Evolutionary conservation across 2,888 invertebrate genomes (phyloP).

Genomic region (Serripes groenlandicus): DNA sequence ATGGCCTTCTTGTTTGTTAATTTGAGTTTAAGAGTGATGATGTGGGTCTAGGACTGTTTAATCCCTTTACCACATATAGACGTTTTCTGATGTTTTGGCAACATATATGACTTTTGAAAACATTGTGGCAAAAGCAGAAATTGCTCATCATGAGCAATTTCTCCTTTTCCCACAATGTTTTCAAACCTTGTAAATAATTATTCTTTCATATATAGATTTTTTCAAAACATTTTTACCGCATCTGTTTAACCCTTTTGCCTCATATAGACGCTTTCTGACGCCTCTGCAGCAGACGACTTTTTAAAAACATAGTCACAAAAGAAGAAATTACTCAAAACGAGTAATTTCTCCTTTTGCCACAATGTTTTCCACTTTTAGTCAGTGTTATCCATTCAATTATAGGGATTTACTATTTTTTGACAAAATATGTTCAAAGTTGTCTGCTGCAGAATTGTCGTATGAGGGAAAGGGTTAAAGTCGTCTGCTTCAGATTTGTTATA

Average conservation of each 20-base stretch:
- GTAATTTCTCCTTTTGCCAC: no score
- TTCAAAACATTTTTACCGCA: not conserved
- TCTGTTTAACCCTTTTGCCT: not conserved
- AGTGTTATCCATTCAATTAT: no score
- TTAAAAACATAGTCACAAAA: no score
- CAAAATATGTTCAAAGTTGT: no score
- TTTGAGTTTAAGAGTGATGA: no score
- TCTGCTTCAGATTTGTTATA: not conserved
- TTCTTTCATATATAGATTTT: not conserved
- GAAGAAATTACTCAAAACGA: no score
- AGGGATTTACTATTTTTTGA: no score
- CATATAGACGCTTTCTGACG: not conserved
- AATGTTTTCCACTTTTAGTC: no score
- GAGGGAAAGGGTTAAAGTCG: not conserved
- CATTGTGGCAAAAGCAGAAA: not conserved
- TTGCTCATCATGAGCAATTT: not conserved
- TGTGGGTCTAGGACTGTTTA: no score
- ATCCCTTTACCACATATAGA: not conserved
- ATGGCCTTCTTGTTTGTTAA: no score
- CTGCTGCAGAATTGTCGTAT: not conserved
- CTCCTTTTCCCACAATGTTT: not conserved
- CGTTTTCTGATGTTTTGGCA: not conserved
- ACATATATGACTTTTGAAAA: not conserved
- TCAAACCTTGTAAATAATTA: no score
- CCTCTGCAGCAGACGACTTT: not conserved